Evolutionary conservation across 1,140 invertebrate species (phyloP).

Genomic region (Streblospio benedicti): DNA sequence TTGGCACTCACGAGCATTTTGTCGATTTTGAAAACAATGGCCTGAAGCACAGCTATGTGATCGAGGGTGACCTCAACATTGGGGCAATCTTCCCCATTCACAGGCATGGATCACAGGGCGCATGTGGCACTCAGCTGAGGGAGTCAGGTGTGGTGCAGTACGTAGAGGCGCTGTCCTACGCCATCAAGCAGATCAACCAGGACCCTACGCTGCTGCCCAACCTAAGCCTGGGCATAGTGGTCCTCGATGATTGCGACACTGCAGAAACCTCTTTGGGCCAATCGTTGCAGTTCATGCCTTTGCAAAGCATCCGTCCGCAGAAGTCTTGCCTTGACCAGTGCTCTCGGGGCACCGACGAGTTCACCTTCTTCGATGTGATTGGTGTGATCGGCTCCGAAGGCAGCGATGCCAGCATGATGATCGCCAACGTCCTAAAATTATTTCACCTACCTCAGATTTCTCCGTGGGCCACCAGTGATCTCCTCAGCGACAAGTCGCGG

Average conservation of each 20-base stretch:
- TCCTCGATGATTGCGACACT: conserved; percentile 15
- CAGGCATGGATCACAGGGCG: not conserved
- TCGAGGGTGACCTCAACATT: not conserved
- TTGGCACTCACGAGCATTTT: no score
- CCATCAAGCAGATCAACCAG: conserved; percentile 4
- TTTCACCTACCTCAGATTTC: conserved; percentile 31
- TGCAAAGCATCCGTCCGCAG: not conserved
- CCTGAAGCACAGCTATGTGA: not conserved
- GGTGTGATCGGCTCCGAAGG: conserved; percentile 15
- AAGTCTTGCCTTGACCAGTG: not conserved
- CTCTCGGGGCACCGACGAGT: not conserved
- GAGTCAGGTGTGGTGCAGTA: conserved; percentile 13
- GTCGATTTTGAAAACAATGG: no score
- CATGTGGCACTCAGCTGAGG: conserved; percentile 8
- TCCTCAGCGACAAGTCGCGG: conserved; percentile 29
- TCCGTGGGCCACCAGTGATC: conserved; percentile 26
- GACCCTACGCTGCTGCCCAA: conserved; percentile 5
- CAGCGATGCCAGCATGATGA: conserved; percentile 19
- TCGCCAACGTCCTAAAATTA: conserved; percentile 22
- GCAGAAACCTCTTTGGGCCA: conserved; percentile 4
- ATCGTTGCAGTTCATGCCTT: conserved; percentile 13
- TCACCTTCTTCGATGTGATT: conserved; percentile 11
- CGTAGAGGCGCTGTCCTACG: conserved; percentile 12
- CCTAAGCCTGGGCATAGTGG: conserved; percentile 9
- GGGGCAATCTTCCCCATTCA: conserved; percentile 8